Percentiles rank a stretch among this genome's conserved stretches.
These are phyloP conservation scores for Oriolus oriolus DNA, from an alignment of 2,113 vertebrate genomes.

Conservation along the genomic window DNA sequence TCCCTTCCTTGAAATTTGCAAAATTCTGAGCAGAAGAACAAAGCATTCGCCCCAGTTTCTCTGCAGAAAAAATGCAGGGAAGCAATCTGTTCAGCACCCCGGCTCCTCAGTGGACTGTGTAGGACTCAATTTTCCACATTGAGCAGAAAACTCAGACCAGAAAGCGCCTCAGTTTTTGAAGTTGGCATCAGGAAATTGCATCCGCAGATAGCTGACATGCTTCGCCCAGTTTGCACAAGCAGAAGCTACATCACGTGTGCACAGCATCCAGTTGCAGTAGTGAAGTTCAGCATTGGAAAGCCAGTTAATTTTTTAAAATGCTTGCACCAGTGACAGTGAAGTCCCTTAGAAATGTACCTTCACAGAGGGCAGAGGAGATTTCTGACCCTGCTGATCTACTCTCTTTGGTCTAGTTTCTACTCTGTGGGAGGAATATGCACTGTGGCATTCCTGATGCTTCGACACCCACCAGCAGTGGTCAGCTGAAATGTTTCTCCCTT, in stretches of 20 bases:
- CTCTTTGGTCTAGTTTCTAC: neutral
- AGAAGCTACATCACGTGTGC: neutral
- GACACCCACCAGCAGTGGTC: neutral
- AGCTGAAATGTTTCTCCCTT: neutral
- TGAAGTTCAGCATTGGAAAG: neutral
- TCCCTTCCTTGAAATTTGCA: neutral
- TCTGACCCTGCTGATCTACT: neutral
- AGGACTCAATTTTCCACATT: neutral
- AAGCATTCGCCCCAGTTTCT: neutral
- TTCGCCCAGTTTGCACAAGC: neutral
- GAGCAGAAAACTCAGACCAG: neutral
- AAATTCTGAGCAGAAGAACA: neutral
- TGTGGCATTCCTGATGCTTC: neutral
- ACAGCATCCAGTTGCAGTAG: neutral
- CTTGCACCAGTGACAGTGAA: neutral
- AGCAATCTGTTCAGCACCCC: neutral
- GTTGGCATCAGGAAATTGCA: neutral
- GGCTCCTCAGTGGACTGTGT: neutral
- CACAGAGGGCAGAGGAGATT: neutral
- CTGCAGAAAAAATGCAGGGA: neutral
- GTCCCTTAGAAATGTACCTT: neutral
- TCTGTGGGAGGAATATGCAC: accelerated
- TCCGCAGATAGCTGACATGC: neutral
- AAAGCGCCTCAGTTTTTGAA: neutral
- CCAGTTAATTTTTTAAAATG: neutral